Base-by-base conservation (phyloP, 2,888 invertebrate genomes). In the Incurvaria masculella region DNA sequence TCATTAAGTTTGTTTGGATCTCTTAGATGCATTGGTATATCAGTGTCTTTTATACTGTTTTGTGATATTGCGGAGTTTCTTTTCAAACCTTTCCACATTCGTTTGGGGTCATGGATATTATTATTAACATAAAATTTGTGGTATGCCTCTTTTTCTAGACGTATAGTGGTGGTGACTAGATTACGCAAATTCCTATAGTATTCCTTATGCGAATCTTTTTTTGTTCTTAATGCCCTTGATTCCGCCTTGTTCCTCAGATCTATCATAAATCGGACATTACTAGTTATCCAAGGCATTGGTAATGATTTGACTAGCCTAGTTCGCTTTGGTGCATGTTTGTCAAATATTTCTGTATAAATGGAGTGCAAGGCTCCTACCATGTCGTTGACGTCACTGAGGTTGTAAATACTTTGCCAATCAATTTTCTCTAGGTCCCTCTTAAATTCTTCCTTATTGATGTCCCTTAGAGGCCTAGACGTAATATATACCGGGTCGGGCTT, bases 111-210 rank as follows among this genome's bases (percentile, higher is more conserved):
- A n/a, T 33, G 4, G 8, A 33, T 33, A 11, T 33, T 33, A 33
- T 33, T 33, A n/a, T 33, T 33, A n/a, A 33, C 33, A 33, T 33
- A 33, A 14, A 14, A n/a, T 33, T 33, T 33, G 14, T 33, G 14
- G 33, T 33, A 44, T 5, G 44, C 44, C 16, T 44, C 44, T 26
- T 44, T 44, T 16, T 44, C 33, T 26, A 27, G 17, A 19, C 33
- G 27, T 3, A 33, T 17, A 2, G 44, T 33, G 11, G 11, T 44
- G 10, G 27, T 27, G 27, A 44, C 33, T 16, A n/a, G 17, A 16
- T 44, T 44, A 16, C 33, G 27, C 19, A 44, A 19, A 27, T n/a
- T 33, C 33, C 33, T 44, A 19, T 44, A 44, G 14, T 44, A 44
- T 16, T 21, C 33, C 10, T 33, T 10, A 17, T 44, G 44, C 17